Conservation (phyloP, 2,797 vertebrate genomes). For the Halcyon chelicuti region DNA sequence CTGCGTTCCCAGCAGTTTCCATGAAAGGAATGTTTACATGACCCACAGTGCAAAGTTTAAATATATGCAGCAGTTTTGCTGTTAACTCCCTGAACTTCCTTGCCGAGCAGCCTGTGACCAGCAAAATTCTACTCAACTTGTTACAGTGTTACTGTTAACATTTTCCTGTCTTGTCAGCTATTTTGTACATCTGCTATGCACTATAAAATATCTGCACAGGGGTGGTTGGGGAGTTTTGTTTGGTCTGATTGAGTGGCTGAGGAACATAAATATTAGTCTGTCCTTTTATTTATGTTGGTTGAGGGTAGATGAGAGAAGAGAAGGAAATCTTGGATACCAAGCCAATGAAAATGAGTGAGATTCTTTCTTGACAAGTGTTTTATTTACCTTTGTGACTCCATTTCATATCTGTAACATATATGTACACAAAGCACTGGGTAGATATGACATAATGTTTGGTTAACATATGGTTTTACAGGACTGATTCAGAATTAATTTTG, state of each 20-base stretch:
- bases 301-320: slow-evolving; percentile 55
- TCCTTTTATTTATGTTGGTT: slow-evolving; percentile 64
- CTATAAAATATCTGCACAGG: slow-evolving; percentile 50
- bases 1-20: slow-evolving; percentile 77
- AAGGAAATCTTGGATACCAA: slow-evolving; percentile 42
- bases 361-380: slow-evolving; percentile 8
- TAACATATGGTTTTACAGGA: background rate
- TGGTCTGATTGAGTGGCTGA: slow-evolving; percentile 52
- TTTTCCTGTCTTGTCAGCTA: slow-evolving; percentile 74
- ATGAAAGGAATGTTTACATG: slow-evolving; percentile 80
- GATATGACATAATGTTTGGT: slow-evolving; percentile 15
- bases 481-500: slow-evolving; percentile 12
- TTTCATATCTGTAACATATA: slow-evolving; percentile 9
- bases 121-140: slow-evolving; percentile 51
- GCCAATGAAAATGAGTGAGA: slow-evolving; percentile 47
- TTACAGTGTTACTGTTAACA: slow-evolving; percentile 43
- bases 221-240: slow-evolving; percentile 26
- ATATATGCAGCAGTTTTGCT: slow-evolving; percentile 77
- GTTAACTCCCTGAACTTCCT: slow-evolving; percentile 80
- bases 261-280: slow-evolving; percentile 69
- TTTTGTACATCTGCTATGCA: slow-evolving; percentile 70
- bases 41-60: slow-evolving; percentile 78
- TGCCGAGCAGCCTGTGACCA: slow-evolving; percentile 64
- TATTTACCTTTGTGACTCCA: slow-evolving; percentile 14
- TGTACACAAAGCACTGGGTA: background rate